These are phyloP conservation scores for Catharus bicknelli DNA, from an alignment of 2,113 vertebrate genomes.

Conservation along the genomic window DNA sequence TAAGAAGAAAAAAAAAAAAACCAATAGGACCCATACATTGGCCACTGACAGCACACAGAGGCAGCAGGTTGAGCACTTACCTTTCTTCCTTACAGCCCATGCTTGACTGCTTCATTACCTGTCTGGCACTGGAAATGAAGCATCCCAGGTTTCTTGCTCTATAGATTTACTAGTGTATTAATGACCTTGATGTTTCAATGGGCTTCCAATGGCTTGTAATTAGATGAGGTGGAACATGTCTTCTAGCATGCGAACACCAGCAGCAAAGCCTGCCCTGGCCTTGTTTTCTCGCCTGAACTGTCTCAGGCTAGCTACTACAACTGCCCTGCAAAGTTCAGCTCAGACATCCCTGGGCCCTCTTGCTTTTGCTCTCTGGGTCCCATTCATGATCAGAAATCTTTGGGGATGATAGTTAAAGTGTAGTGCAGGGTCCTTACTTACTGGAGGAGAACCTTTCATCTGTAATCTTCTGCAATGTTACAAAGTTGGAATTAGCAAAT, in stretches of 20 bases:
- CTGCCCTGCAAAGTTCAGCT: background rate
- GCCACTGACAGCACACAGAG: background rate
- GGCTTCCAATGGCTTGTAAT: background rate
- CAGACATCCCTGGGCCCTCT: no score
- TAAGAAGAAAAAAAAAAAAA: background rate
- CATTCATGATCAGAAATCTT: background rate
- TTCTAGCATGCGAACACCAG: background rate
- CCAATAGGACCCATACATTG: background rate
- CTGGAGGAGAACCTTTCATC: background rate
- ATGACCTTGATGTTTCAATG: background rate
- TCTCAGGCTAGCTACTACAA: background rate
- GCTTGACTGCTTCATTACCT: background rate
- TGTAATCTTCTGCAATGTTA: background rate
- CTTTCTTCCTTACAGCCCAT: rapidly evolving
- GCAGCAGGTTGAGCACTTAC: background rate
- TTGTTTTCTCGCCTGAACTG: background rate
- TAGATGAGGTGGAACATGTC: background rate
- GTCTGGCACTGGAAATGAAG: background rate
- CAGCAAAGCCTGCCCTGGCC: background rate
- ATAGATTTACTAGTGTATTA: background rate
- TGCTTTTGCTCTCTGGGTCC: background rate
- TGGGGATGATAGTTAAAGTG: background rate
- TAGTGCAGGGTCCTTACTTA: background rate
- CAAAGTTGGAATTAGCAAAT: background rate
- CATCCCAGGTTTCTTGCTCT: background rate